Base-by-base conservation (phyloP, 2,113 vertebrate genomes). In the Eidolon helvum region DNA sequence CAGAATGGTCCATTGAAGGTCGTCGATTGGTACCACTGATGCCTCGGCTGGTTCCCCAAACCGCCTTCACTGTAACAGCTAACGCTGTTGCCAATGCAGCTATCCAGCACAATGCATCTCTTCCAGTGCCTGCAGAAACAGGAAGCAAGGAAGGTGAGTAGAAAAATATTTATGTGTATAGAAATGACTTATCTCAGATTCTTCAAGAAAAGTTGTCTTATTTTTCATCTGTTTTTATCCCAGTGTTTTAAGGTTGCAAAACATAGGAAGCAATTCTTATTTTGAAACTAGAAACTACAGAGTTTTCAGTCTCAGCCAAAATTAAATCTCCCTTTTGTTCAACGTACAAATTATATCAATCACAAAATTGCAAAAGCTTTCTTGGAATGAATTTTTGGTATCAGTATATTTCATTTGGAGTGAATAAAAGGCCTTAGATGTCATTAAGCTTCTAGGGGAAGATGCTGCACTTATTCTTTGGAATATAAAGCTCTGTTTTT, bases 1-100 rank as follows among this genome's bases (percentile, higher is more conserved):
- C 99, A 0, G 99, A 99, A 87, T 99, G 99, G 99, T 99, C 99
- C 91, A 99, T 99, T 30, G 99, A 99, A 98, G 99, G 99, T 19
- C 99, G 99, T 3, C 99, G 99, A 4, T 98, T 99, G 78, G 99
- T 99, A 48, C 99, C 99, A 0, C 97, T 99, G 96, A 99, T 99
- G 99, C 99, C 99, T 0, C 99, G 99, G 16, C 98, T 99, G 26
- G 99, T 99, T 74, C 99, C 99, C 16, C 99, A 99, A 95, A 99
- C 99, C 0, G 99, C 99, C 28, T 99, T 99, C 87, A 99, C 99
- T 0, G 99, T 99, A 68, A 99, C 99, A 0, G 99, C 99, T 0
- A 99, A 99, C 0, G 99, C 99, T 0, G 99, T 99, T 40, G 99
- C 99, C 96, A 99, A 99, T 4, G 99, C 99, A 50, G 99, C 99